These are phyloP conservation scores for Acrobeloides nanus DNA, from an alignment of 2,888 invertebrate genomes.

Conservation along the genomic window DNA sequence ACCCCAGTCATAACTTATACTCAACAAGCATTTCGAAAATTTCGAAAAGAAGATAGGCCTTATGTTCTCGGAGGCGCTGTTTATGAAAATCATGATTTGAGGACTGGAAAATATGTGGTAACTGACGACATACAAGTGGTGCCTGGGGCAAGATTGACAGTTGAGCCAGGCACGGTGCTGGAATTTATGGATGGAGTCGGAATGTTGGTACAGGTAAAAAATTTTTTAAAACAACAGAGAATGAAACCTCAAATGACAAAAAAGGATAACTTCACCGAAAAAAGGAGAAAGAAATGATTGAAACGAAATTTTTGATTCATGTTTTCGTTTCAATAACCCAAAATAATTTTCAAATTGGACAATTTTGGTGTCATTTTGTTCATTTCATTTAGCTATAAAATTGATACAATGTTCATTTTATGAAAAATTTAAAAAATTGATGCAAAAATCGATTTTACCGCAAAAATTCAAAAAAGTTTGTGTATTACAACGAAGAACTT, in stretches of 20 bases:
- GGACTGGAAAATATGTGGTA: constrained; percentile 74
- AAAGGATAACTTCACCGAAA: not conserved
- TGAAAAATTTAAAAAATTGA: too few relatives aligned
- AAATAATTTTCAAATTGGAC: too few relatives aligned
- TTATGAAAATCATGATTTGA: constrained; percentile 67
- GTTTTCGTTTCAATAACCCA: too few relatives aligned
- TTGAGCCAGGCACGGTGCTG: constrained; percentile 79
- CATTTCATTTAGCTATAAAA: too few relatives aligned
- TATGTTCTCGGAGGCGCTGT: constrained; percentile 67
- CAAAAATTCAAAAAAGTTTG: too few relatives aligned
- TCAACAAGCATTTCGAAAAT: constrained; percentile 41
- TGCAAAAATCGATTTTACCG: too few relatives aligned
- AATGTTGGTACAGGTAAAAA: constrained; percentile 74
- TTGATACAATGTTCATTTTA: too few relatives aligned
- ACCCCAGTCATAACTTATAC: constrained; percentile 67
- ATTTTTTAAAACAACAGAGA: constrained; percentile 3
- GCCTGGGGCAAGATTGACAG: constrained; percentile 79
- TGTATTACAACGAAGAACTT: too few relatives aligned
- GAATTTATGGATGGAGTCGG: constrained; percentile 82
- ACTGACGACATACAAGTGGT: constrained; percentile 85
- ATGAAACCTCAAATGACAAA: too few relatives aligned
- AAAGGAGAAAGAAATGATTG: not conserved
- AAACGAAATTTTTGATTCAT: too few relatives aligned
- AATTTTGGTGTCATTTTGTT: too few relatives aligned
- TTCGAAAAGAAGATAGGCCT: constrained; percentile 39